Percentiles rank a stretch among this genome's conserved stretches.
Conservation (phyloP, 2,113 vertebrate genomes). For the Gnathonemus longibarbis region DNA sequence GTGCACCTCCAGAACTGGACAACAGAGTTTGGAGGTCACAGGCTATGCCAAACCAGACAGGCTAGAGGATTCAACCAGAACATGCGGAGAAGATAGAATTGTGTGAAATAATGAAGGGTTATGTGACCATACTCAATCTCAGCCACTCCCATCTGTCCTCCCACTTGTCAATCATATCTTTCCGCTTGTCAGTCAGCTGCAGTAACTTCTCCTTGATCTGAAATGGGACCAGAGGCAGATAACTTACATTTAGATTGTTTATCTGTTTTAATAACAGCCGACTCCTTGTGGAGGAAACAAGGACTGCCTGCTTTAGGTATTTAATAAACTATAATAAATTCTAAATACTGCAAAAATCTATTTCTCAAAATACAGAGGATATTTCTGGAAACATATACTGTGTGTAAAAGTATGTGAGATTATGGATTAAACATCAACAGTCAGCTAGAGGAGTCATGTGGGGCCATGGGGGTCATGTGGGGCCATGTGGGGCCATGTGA, state of each 20-base stretch:
- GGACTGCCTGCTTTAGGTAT: background rate
- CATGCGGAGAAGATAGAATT: background rate
- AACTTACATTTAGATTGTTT: too few relatives aligned
- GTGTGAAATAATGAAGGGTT: background rate
- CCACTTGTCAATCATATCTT: constrained; percentile 99
- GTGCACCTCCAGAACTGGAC: constrained; percentile 89
- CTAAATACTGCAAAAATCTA: background rate
- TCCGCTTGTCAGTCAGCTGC: constrained; percentile 92
- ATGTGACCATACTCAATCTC: constrained; percentile 76
- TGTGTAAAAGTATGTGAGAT: background rate
- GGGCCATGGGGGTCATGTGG: too few relatives aligned
- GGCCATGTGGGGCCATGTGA: too few relatives aligned
- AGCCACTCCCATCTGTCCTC: constrained; percentile 98
- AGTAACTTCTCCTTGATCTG: constrained; percentile 94
- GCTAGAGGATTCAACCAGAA: background rate
- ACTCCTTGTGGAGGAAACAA: background rate
- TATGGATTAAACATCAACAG: background rate
- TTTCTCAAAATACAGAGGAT: background rate
- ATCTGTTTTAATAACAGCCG: background rate
- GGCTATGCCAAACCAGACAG: background rate
- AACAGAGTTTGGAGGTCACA: background rate
- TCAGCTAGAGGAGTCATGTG: background rate
- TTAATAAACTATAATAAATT: too few relatives aligned
- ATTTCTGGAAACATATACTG: background rate
- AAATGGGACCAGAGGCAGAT: constrained; percentile 9